Evolutionary conservation across 2,888 invertebrate genomes (phyloP), one percentile per base, ranked within the genome.

Genomic region (Xestia sexstrigata): DNA sequence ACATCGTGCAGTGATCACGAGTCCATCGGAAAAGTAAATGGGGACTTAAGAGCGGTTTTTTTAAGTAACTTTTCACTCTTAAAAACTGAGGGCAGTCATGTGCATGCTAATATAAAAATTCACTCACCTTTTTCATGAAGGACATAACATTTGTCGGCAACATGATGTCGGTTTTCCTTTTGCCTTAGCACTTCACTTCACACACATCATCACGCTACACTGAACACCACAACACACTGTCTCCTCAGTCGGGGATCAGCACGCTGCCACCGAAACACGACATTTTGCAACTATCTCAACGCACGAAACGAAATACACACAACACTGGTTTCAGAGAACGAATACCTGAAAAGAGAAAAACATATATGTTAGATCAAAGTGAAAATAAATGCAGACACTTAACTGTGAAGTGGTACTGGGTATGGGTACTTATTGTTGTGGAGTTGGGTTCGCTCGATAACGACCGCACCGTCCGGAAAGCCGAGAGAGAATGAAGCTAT

Each of bases 131-230:
- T 96, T 98, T 98, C 98, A 99, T 98, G 96, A 98, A 98, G 90
- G 98, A 98, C 98, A 98, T 98, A 92, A 98, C 98, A 96, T 98
- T 98, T 90, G 98, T 98, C 87, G 98, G 98, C 97, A 98, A 97
- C 99, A 99, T 99, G 97, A 96, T 97, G 97, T 90, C 92, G 92
- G 86, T 90, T 92, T 93, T 84, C 87, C 89, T 85, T 88, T 78
- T 75, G 70, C 82, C 85, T 89, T 87, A 73, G 78, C 91, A 91
- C 93, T 91, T 88, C 88, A 88, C 91, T 88, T 90, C 91, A 84
- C 84, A 79, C 92, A 93, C 92, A 93, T 92, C 90, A 91, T 93
- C 91, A 92, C 93, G 88, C 83, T 87, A 90, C 93, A 91, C 84
- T 90, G 86, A 81, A 74, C 89, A 90, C 89, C 81, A 75, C 63